Percentiles rank a stretch among this genome's conserved stretches.
phyloP scores from a whole-genome alignment of 2,113 vertebrate genomes.

The Trochalopteron elliotii region DNA sequence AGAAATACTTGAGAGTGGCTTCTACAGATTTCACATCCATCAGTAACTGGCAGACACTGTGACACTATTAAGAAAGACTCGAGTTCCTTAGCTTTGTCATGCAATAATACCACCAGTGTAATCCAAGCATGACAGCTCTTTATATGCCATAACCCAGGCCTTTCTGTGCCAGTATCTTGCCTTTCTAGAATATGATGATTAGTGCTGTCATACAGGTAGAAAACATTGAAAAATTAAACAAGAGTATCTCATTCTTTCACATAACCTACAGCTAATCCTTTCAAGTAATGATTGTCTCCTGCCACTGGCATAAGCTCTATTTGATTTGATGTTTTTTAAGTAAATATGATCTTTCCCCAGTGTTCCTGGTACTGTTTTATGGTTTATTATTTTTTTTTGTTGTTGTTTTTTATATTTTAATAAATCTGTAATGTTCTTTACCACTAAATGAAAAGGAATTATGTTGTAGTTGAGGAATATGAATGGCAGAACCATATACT shows the following conservation, averaged over 20 bases:
- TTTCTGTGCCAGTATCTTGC: neutral
- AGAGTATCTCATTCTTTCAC: neutral
- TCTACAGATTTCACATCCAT: neutral
- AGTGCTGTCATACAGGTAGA: neutral
- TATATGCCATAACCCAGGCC: neutral
- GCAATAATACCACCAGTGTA: neutral
- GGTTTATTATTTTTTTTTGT: neutral
- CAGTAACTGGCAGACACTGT: neutral
- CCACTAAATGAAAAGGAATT: neutral
- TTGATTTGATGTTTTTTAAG: neutral
- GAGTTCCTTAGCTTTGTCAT: neutral
- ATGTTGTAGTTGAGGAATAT: neutral
- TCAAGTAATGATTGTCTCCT: neutral
- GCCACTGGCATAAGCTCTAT: neutral
- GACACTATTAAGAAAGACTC: neutral
- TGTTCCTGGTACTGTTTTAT: neutral
- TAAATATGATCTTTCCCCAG: neutral
- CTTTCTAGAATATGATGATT: neutral
- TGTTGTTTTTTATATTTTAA: neutral
- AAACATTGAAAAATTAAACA: neutral
- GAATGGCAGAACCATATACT: neutral
- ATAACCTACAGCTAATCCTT: rapidly evolving
- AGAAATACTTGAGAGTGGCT: neutral
- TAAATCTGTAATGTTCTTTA: neutral
- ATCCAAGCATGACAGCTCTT: neutral